A percentile compares a stretch with the other conserved stretches of the same genome.
Evolutionary conservation across 2,888 invertebrate species (phyloP).

Genomic region (Cryptocephalus moraei): DNA sequence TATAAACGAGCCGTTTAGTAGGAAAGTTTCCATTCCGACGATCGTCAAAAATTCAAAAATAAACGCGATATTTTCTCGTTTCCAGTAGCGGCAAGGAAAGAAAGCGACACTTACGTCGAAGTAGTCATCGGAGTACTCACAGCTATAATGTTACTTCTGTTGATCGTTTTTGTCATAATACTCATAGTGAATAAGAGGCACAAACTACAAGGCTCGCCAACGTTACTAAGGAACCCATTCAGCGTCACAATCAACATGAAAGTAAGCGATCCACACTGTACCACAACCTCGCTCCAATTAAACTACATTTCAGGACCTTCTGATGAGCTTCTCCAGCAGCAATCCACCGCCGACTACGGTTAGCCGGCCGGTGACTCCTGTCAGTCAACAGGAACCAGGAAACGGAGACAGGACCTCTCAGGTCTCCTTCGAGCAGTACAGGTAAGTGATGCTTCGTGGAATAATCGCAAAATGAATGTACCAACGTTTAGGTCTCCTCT

Average conservation of each 20-base stretch:
- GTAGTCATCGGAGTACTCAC: slow-evolving; percentile 54
- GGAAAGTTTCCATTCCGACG: no score
- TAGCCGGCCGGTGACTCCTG: slow-evolving; percentile 34
- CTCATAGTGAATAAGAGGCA: slow-evolving; percentile 48
- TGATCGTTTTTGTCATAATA: slow-evolving; percentile 53
- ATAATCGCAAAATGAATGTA: no score
- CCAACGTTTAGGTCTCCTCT: slow-evolving; percentile 37
- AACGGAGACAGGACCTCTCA: slow-evolving; percentile 29
- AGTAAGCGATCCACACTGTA: slow-evolving; percentile 32
- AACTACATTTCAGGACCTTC: slow-evolving; percentile 39
- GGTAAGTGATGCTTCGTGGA: not conserved
- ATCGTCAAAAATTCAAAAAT: no score
- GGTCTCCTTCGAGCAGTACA: slow-evolving; percentile 41
- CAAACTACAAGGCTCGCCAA: slow-evolving; percentile 50
- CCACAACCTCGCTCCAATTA: not conserved
- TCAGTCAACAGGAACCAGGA: slow-evolving; percentile 31
- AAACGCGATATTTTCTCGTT: slow-evolving; percentile 9
- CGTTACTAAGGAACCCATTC: slow-evolving; percentile 51
- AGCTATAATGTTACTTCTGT: slow-evolving; percentile 52
- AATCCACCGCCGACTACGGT: slow-evolving; percentile 11
- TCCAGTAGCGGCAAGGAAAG: slow-evolving; percentile 46
- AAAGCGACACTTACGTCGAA: slow-evolving; percentile 49
- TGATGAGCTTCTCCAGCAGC: slow-evolving; percentile 46
- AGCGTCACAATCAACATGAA: slow-evolving; percentile 56
- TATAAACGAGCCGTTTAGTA: no score